Conservation (phyloP, 2,797 vertebrate species). For the Pelobates cultripes region DNA sequence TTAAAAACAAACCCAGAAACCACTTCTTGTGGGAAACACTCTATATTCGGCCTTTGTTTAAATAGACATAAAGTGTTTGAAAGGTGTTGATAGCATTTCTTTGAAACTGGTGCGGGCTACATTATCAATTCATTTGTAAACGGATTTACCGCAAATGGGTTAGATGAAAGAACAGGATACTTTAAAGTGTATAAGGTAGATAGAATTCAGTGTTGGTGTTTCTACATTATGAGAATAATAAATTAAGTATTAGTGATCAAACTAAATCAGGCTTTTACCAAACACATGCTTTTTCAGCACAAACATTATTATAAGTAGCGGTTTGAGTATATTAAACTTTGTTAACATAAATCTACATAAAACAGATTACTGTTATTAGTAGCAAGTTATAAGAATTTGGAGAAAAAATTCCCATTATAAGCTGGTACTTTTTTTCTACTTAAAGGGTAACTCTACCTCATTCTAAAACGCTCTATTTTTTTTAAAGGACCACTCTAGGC, state of each 20-base stretch:
- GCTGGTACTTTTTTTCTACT: too few species aligned
- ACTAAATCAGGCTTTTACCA: background rate
- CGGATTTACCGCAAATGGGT: slow-evolving; percentile 19
- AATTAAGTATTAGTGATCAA: background rate
- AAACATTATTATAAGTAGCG: background rate
- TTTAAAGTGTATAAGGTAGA: slow-evolving; percentile 37
- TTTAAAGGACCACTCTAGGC: too few species aligned
- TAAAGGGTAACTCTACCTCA: too few species aligned
- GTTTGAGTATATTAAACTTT: too few species aligned
- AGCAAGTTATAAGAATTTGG: too few species aligned
- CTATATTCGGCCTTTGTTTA: slow-evolving; percentile 46
- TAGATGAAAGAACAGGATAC: slow-evolving; percentile 41
- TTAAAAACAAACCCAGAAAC: slow-evolving; percentile 50
- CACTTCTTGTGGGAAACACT: slow-evolving; percentile 46
- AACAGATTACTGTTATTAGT: too few species aligned
- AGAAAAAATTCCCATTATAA: too few species aligned
- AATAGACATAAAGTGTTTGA: slow-evolving; percentile 50
- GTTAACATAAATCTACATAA: too few species aligned
- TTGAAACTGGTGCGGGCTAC: slow-evolving; percentile 45
- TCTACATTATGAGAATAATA: slow-evolving; percentile 4
- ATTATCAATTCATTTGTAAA: slow-evolving; percentile 54
- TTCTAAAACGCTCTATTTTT: too few species aligned
- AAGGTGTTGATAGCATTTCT: slow-evolving; percentile 53
- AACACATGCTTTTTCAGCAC: background rate
- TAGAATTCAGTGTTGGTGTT: slow-evolving; percentile 5